Percentiles rank a stretch among this genome's conserved stretches.
These are phyloP conservation scores for Nephila pilipes DNA, from an alignment of 1,140 invertebrate genomes.

Conservation along the genomic window DNA sequence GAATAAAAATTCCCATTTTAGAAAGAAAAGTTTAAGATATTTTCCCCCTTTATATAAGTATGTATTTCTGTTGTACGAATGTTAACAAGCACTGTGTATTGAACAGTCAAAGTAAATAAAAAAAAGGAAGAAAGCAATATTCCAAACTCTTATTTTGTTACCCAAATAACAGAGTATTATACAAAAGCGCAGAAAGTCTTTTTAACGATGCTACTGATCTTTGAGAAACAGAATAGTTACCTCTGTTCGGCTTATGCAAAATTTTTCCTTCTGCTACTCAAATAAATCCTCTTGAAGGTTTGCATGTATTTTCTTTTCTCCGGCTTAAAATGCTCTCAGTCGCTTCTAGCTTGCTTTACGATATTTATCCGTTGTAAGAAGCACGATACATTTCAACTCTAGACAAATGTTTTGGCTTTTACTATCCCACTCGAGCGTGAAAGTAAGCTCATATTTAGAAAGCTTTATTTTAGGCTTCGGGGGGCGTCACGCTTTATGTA, in stretches of 20 bases:
- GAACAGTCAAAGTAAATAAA: neutral
- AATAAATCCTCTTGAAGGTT: slow-evolving; percentile 35
- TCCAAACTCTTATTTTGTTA: slow-evolving; percentile 9
- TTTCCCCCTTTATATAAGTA: neutral
- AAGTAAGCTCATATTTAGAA: slow-evolving; percentile 60
- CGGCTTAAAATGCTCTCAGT: slow-evolving; percentile 31
- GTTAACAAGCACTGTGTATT: neutral
- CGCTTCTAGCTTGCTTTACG: slow-evolving; percentile 12
- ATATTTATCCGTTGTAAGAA: slow-evolving; percentile 59
- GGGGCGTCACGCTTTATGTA: slow-evolving; percentile 48
- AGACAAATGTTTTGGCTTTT: slow-evolving; percentile 65
- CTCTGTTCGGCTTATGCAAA: slow-evolving; percentile 16
- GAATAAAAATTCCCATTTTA: neutral
- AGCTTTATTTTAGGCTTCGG: slow-evolving; percentile 38
- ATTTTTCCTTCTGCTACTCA: slow-evolving; percentile 5
- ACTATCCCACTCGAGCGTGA: slow-evolving; percentile 32
- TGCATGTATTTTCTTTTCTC: slow-evolving; percentile 2
- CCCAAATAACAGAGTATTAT: neutral
- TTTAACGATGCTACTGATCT: slow-evolving; percentile 38
- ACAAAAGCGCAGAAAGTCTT: neutral
- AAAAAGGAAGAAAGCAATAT: neutral
- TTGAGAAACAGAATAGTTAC: slow-evolving; percentile 42
- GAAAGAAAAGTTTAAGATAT: neutral
- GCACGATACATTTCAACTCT: slow-evolving; percentile 52
- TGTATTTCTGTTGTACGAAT: neutral